Conservation (phyloP, 2,113 vertebrate genomes). For the Dissostichus mawsoni region DNA sequence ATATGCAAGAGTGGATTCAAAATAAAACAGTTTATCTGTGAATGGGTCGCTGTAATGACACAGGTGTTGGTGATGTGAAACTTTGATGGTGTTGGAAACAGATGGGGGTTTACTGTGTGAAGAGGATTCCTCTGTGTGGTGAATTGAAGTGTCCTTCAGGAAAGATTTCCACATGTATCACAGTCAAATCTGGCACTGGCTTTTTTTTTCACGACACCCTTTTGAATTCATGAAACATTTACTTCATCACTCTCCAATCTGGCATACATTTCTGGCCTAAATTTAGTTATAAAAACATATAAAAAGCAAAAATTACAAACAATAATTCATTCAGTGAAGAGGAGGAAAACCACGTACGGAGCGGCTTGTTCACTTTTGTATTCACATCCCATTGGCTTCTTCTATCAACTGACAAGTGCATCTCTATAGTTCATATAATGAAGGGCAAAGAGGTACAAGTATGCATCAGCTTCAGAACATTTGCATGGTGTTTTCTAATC, state of each 20-base stretch:
- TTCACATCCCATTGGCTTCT: slow-evolving; percentile 66
- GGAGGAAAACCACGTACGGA: slow-evolving; percentile 34
- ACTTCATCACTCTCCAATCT: slow-evolving; percentile 35
- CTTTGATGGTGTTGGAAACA: neutral
- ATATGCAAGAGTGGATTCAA: neutral
- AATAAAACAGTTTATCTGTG: slow-evolving; percentile 5
- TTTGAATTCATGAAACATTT: slow-evolving; percentile 42
- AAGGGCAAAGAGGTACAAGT: slow-evolving; percentile 67
- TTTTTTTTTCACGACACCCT: slow-evolving; percentile 19
- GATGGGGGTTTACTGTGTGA: slow-evolving; percentile 17
- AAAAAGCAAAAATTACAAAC: slow-evolving; percentile 60
- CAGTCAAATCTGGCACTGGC: slow-evolving; percentile 56
- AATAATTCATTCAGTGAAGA: slow-evolving; percentile 64
- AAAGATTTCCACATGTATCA: slow-evolving; percentile 44
- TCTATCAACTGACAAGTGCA: slow-evolving; percentile 75
- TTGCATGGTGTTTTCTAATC: slow-evolving; percentile 39
- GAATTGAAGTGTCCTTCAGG: slow-evolving; percentile 29
- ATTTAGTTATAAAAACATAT: slow-evolving; percentile 62
- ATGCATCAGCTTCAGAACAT: slow-evolving; percentile 53
- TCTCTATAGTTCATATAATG: slow-evolving; percentile 66
- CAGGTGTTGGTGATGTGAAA: slow-evolving; percentile 27
- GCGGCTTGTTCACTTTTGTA: slow-evolving; percentile 29
- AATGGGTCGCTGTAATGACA: slow-evolving; percentile 1
- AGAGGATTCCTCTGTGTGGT: slow-evolving; percentile 2
- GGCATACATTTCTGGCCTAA: slow-evolving; percentile 48